Evolutionary conservation across 2,797 vertebrate species (phyloP).

Genomic region (Dendrocincla fuliginosa): DNA sequence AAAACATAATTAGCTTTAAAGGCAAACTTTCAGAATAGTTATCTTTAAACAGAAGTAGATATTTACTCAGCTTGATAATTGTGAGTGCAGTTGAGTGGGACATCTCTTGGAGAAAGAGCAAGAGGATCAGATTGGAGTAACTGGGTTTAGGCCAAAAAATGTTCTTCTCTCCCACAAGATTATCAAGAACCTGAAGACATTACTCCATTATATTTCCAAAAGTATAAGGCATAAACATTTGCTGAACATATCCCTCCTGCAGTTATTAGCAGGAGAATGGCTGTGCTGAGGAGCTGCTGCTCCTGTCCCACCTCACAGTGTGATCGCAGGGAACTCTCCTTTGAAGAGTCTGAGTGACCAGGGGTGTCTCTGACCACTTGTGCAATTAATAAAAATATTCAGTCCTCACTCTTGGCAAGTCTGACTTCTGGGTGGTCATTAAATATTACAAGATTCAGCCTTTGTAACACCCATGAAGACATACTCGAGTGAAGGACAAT

Average conservation of each 20-base stretch:
- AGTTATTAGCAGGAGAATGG: not conserved
- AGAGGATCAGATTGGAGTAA: not conserved
- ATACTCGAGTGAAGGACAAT: not conserved
- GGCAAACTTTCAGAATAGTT: not conserved
- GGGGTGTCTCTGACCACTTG: not conserved
- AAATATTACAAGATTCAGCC: not conserved
- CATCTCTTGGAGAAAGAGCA: not conserved
- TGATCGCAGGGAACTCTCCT: accelerated
- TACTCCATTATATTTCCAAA: not conserved
- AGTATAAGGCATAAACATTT: not conserved
- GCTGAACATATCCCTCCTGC: not conserved
- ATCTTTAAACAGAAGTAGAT: not conserved
- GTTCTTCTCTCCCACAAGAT: not conserved
- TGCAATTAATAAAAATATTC: not conserved
- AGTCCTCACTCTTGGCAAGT: not conserved
- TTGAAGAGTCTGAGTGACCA: not conserved
- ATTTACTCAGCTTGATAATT: not conserved
- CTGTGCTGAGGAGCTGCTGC: not conserved
- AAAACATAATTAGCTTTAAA: not conserved
- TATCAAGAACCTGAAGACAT: not conserved
- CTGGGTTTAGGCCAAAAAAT: not conserved
- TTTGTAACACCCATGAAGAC: not conserved
- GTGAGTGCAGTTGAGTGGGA: not conserved
- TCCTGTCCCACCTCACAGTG: not conserved
- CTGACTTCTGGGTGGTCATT: not conserved